These are phyloP conservation scores for Oceanodroma leucorhoa DNA, from an alignment of 2,797 vertebrate genomes.

Conservation along the genomic window DNA sequence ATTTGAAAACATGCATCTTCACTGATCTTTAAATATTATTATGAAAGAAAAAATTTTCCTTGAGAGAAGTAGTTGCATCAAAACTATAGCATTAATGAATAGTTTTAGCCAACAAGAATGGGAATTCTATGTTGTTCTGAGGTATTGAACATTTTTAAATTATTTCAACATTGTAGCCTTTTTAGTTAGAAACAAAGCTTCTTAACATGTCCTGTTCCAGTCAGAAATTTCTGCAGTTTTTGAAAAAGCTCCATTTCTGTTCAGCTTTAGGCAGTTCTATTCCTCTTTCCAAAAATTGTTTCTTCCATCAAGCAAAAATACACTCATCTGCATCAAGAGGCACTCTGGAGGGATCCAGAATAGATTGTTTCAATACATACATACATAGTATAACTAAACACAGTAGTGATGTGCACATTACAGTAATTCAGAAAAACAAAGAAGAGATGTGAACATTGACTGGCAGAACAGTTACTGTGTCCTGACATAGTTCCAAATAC, in stretches of 20 bases:
- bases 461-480: background rate
- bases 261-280: background rate
- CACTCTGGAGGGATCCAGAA: background rate
- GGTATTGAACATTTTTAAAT: background rate
- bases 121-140: background rate
- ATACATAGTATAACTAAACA: background rate
- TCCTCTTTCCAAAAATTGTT: background rate
- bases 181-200: background rate
- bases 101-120: background rate
- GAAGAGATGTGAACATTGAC: background rate
- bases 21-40: background rate
- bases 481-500: background rate
- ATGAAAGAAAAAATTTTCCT: background rate
- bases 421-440: background rate
- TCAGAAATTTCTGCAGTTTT: background rate
- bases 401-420: background rate
- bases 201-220: background rate
- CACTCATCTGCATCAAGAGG: background rate
- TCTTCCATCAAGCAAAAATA: background rate
- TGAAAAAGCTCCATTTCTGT: background rate
- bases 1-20: background rate
- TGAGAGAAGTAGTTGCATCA: background rate
- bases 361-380: background rate
- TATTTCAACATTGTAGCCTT: background rate
- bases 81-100: background rate